Base-by-base conservation (phyloP, 2,888 invertebrate species). In the Hedychridium roseum region DNA sequence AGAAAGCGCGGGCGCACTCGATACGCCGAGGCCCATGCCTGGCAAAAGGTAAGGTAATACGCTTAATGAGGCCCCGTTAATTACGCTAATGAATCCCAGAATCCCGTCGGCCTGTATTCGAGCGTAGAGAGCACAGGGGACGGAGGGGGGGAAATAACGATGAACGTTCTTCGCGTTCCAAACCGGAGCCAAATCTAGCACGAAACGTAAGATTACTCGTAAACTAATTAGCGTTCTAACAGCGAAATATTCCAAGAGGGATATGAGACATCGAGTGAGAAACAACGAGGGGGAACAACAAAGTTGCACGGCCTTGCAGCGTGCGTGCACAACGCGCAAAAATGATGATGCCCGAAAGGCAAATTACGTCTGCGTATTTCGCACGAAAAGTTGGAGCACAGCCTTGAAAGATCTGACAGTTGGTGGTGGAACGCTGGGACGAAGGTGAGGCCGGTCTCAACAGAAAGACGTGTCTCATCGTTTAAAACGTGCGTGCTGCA, bases 31-130 rank as follows among this genome's bases (percentile, higher is more conserved):
- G 23, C 5, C 23, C 5, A 9, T 6, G 23, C 9, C 5, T 23
- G 23, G 23, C 9, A 35, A 35, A 15, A 43, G 28, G 35, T 41
- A 52, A 57, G 43, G 54, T 64, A 68, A 68, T 64, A 60, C 66
- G 52, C 58, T 64, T 73, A 73, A 72, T 70, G 71, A 72, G 71
- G 60, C 51, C 40, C 60, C 60, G 68, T 71, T 68, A 72, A 73
- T 73, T 69, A 71, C 69, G 56, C 64, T 73, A 72, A 72, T 73
- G 71, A 73, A 70, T 68, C 61, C 64, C 58, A 59, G 67, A 70
- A 68, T 68, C 67, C 66, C 61, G 58, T 47, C 45, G 30, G 2
- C n/a, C n/a, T n/a, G n/a, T n/a, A n/a, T n/a, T n/a, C n/a, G n/a
- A n/a, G n/a, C n/a, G n/a, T n/a, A n/a, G 23, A 23, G 23, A 23